These are phyloP conservation scores for Drosophila elegans DNA, from an alignment of 1,140 invertebrate genomes.

Conservation along the genomic window DNA sequence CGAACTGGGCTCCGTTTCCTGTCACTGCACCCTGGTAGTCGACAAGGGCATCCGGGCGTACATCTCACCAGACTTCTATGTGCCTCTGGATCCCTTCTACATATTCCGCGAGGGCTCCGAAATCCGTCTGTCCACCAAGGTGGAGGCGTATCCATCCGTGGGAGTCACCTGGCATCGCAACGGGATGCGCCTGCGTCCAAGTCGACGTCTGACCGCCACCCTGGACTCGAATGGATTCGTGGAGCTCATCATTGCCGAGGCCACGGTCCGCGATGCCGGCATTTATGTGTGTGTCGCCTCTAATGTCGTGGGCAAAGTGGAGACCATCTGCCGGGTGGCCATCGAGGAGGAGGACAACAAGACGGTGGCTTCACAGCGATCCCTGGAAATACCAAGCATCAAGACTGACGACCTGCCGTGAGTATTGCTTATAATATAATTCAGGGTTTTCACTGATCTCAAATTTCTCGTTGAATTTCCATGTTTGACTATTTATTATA, in stretches of 20 bases:
- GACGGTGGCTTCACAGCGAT: constrained; percentile 10
- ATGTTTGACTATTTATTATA: too few species aligned
- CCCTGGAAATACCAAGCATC: constrained; percentile 80
- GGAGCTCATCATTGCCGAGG: constrained; percentile 89
- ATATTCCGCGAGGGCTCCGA: constrained; percentile 87
- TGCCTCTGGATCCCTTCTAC: constrained; percentile 88
- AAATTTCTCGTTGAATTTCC: background rate
- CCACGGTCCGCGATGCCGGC: constrained; percentile 90
- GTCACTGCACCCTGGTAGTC: constrained; percentile 92
- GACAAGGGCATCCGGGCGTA: constrained; percentile 94
- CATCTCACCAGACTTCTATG: constrained; percentile 91
- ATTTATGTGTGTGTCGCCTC: constrained; percentile 94
- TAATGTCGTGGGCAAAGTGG: constrained; percentile 93
- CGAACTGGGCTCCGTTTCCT: constrained; percentile 92
- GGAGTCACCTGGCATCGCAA: constrained; percentile 92
- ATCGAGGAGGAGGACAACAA: constrained; percentile 86
- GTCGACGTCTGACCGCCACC: constrained; percentile 90
- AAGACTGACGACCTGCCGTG: constrained; percentile 87
- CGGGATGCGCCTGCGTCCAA: constrained; percentile 90
- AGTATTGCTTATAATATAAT: constrained; percentile 71
- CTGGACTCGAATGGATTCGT: constrained; percentile 92
- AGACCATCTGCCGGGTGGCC: constrained; percentile 89
- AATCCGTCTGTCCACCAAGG: constrained; percentile 89
- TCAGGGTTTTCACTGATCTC: background rate
- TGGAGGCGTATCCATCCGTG: constrained; percentile 93